Evolutionary conservation across 1,140 invertebrate species (phyloP).

Genomic region (Conus betulinus): DNA sequence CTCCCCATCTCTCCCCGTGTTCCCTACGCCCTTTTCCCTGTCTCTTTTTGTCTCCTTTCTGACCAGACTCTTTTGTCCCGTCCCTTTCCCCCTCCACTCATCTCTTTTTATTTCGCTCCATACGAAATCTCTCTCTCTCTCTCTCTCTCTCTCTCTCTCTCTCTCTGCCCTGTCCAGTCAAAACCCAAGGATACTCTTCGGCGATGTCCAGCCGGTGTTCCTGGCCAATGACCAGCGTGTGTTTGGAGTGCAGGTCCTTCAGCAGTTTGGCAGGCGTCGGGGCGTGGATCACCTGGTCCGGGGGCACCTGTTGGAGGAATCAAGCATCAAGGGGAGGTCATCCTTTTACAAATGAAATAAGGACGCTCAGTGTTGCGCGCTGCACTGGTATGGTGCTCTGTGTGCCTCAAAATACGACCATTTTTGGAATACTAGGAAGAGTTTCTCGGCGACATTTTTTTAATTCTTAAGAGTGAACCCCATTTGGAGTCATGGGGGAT

Average conservation of each 20-base stretch:
- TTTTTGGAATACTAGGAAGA: too few relatives aligned
- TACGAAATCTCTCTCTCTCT: neutral
- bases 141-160: neutral
- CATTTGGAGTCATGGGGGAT: too few relatives aligned
- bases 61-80: neutral
- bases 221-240: slow-evolving; percentile 74
- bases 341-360: too few relatives aligned
- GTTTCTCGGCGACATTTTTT: too few relatives aligned
- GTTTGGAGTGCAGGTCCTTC: slow-evolving; percentile 70
- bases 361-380: too few relatives aligned
- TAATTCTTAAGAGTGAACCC: too few relatives aligned
- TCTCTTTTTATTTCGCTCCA: neutral
- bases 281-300: slow-evolving; percentile 73
- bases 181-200: slow-evolving; percentile 71
- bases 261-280: slow-evolving; percentile 72
- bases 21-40: neutral
- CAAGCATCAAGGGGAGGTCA: too few relatives aligned
- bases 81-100: neutral
- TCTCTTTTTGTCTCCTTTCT: neutral
- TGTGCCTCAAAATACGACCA: too few relatives aligned
- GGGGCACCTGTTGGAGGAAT: slow-evolving; percentile 58
- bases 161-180: neutral
- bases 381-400: too few relatives aligned
- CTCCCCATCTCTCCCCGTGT: too few relatives aligned
- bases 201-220: slow-evolving; percentile 80